Percentiles rank a stretch among this genome's conserved stretches.
phyloP scores from a whole-genome alignment of 2,797 vertebrate genomes.

The Falco novaeseelandiae region DNA sequence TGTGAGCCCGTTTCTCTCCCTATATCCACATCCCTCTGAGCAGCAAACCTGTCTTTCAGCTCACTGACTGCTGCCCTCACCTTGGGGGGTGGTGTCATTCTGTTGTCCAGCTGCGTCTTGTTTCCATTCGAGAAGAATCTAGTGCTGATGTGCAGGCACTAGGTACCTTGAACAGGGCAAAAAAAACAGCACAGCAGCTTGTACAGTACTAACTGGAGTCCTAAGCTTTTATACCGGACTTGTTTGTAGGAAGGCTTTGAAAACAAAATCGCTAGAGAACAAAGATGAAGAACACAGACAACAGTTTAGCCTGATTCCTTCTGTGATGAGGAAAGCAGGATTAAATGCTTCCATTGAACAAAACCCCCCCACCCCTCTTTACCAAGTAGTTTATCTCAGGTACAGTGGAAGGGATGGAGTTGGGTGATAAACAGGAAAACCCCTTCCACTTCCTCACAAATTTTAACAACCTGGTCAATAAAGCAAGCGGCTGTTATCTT shows the following conservation, averaged over 20 bases:
- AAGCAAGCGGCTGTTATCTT: background rate
- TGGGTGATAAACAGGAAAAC: background rate
- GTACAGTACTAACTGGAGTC: background rate
- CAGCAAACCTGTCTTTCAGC: background rate
- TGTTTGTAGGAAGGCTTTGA: background rate
- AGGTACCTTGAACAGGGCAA: background rate
- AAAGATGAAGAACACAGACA: background rate
- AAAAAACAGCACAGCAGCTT: background rate
- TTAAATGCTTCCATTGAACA: background rate
- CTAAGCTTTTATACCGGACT: background rate
- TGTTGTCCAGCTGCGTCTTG: background rate
- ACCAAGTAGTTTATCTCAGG: background rate
- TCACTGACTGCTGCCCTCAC: background rate
- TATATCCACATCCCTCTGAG: background rate
- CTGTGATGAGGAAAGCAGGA: background rate
- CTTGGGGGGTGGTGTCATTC: background rate
- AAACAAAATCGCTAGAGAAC: background rate
- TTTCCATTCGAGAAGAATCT: background rate
- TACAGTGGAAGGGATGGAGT: background rate
- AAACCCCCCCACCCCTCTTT: background rate
- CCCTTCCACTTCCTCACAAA: background rate
- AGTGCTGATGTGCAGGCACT: background rate
- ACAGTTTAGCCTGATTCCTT: background rate
- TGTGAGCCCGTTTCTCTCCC: background rate
- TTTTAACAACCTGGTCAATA: background rate